These are phyloP conservation scores for Saturnia pavonia DNA, from an alignment of 2,888 invertebrate genomes.

Conservation along the genomic window DNA sequence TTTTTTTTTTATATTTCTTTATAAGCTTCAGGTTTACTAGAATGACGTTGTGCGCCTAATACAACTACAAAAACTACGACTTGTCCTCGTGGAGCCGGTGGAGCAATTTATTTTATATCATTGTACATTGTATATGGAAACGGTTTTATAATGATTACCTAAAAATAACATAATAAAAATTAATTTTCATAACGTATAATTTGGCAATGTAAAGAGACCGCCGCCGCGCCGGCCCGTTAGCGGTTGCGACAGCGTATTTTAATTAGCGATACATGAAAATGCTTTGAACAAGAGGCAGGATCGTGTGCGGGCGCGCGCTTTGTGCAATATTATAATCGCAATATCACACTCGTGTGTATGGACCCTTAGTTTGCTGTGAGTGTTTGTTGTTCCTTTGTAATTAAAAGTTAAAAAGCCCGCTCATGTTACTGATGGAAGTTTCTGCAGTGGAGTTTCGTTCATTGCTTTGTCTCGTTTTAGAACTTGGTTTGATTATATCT, in stretches of 20 bases:
- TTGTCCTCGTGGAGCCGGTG: no score
- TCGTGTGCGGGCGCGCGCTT: constrained; percentile 54
- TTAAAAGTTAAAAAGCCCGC: constrained; percentile 60
- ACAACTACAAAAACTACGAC: no score
- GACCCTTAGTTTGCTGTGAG: constrained; percentile 47
- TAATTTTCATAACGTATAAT: constrained; percentile 62
- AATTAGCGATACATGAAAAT: constrained; percentile 80
- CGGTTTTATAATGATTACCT: constrained; percentile 17
- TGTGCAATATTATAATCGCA: constrained; percentile 64
- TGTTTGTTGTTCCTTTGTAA: constrained; percentile 48
- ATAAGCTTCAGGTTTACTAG: no score
- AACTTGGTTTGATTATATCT: not conserved
- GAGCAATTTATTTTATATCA: not conserved
- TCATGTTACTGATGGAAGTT: constrained; percentile 36
- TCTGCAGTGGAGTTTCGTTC: constrained; percentile 24
- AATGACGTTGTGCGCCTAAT: no score
- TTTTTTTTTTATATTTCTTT: no score
- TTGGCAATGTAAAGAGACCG: constrained; percentile 52
- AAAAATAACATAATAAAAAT: constrained; percentile 47
- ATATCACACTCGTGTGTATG: constrained; percentile 57
- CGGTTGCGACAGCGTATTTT: constrained; percentile 74
- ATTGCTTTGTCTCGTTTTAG: not conserved
- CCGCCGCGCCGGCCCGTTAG: constrained; percentile 55
- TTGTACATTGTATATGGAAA: constrained; percentile 18
- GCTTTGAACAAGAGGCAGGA: constrained; percentile 62